Conservation (phyloP, 2,797 vertebrate genomes). For the Linurgus olivaceus region DNA sequence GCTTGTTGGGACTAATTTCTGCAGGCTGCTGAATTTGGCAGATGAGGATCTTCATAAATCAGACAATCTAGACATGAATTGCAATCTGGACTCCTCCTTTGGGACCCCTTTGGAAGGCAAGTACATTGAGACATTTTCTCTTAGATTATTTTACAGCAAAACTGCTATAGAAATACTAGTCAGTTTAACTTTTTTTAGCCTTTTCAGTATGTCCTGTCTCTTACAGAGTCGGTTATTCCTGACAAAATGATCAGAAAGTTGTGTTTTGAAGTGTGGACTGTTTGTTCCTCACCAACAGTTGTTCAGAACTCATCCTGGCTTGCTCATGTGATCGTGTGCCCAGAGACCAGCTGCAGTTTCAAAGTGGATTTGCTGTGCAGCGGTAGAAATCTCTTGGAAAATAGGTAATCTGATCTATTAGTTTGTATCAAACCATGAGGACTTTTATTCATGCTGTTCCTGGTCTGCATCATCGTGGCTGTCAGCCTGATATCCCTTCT, state of each 20-base stretch:
- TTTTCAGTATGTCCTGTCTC: background rate
- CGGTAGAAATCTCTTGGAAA: background rate
- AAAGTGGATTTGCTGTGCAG: background rate
- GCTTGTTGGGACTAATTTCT: background rate
- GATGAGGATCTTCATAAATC: constrained; percentile 16
- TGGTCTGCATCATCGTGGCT: background rate
- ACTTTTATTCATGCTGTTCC: background rate
- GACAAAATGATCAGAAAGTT: background rate
- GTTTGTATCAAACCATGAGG: background rate
- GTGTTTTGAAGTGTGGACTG: background rate
- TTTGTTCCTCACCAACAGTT: background rate
- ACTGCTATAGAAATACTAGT: background rate
- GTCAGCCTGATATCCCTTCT: constrained; percentile 11
- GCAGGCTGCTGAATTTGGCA: background rate
- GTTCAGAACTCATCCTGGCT: background rate
- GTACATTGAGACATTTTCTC: background rate
- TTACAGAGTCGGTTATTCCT: background rate
- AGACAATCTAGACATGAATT: background rate
- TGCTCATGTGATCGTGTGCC: fast-evolving
- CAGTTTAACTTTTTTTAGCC: background rate
- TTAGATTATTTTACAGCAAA: background rate
- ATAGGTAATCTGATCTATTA: background rate
- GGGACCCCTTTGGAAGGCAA: background rate
- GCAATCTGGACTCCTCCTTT: background rate
- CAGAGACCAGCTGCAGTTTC: background rate